A percentile compares a stretch with the other conserved stretches of the same genome.
phyloP scores from a whole-genome alignment of 1,140 invertebrate species.

The Adelges cooleyi region DNA sequence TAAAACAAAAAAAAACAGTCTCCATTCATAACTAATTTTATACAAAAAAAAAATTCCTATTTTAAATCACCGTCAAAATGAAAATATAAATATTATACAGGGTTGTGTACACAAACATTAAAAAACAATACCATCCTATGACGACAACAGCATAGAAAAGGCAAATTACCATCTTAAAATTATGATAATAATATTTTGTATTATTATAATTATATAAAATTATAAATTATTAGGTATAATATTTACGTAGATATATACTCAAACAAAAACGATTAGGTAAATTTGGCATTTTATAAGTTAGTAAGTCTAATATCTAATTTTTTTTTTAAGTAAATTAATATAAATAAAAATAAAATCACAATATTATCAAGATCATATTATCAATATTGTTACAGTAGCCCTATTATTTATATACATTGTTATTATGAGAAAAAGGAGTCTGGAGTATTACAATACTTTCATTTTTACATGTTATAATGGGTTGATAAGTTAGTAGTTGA shows the following conservation, averaged over 20 bases:
- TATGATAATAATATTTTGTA: background rate
- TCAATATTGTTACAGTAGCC: background rate
- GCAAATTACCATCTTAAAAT: conserved; percentile 2
- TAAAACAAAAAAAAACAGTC: conserved; percentile 27
- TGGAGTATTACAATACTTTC: conserved; percentile 24
- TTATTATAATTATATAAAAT: background rate
- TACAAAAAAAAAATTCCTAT: conserved; percentile 22
- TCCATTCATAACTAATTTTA: conserved; percentile 28
- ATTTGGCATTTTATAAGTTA: conserved; percentile 19
- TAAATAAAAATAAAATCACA: conserved; percentile 8
- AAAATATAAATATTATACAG: conserved; percentile 12
- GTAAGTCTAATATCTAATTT: background rate
- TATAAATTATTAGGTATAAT: no score
- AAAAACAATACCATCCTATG: background rate
- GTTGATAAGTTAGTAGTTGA: no score
- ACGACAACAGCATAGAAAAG: background rate
- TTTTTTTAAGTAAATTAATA: background rate
- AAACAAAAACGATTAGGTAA: background rate
- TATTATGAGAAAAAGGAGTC: conserved; percentile 10
- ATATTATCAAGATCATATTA: background rate
- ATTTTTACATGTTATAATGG: background rate
- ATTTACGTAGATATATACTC: no score
- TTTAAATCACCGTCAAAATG: conserved; percentile 25
- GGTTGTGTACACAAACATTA: conserved; percentile 18
- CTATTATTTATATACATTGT: conserved; percentile 1